Evolutionary conservation across 2,888 invertebrate genomes (phyloP).

Genomic region (Drosophila monieri): DNA sequence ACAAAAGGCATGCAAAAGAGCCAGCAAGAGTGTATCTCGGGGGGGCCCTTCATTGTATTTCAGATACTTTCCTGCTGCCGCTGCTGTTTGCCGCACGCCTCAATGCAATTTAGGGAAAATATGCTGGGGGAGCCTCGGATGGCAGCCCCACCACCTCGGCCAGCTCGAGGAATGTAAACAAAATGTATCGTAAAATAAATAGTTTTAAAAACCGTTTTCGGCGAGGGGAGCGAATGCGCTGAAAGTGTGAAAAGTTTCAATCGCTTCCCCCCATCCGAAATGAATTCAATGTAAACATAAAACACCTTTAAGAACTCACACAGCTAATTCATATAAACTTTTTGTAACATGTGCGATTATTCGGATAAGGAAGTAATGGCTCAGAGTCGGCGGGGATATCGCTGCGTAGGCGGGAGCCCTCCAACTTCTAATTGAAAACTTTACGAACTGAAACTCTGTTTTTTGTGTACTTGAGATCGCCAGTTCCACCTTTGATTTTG

Average conservation of each 20-base stretch:
- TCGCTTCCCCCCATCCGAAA: slow-evolving; percentile 1
- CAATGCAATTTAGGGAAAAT: slow-evolving; percentile 67
- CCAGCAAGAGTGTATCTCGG: slow-evolving; percentile 22
- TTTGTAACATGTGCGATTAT: slow-evolving; percentile 64
- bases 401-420: background rate
- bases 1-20: slow-evolving; percentile 35
- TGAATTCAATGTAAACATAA: slow-evolving; percentile 39
- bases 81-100: slow-evolving; percentile 49
- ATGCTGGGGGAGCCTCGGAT: slow-evolving; percentile 45
- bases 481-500: background rate
- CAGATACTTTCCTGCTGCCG: slow-evolving; percentile 22
- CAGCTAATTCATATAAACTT: slow-evolving; percentile 39
- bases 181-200: slow-evolving; percentile 76
- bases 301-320: slow-evolving; percentile 41
- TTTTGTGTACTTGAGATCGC: background rate
- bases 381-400: background rate
- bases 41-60: slow-evolving; percentile 43
- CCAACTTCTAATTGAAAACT: background rate
- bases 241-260: slow-evolving; percentile 39
- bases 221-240: slow-evolving; percentile 17
- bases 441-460: background rate
- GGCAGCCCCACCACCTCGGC: slow-evolving; percentile 16
- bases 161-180: slow-evolving; percentile 58
- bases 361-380: slow-evolving; percentile 27
- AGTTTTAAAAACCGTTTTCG: slow-evolving; percentile 68